Evolutionary conservation across 2,113 vertebrate genomes (phyloP).

Genomic region (Ovis canadensis): DNA sequence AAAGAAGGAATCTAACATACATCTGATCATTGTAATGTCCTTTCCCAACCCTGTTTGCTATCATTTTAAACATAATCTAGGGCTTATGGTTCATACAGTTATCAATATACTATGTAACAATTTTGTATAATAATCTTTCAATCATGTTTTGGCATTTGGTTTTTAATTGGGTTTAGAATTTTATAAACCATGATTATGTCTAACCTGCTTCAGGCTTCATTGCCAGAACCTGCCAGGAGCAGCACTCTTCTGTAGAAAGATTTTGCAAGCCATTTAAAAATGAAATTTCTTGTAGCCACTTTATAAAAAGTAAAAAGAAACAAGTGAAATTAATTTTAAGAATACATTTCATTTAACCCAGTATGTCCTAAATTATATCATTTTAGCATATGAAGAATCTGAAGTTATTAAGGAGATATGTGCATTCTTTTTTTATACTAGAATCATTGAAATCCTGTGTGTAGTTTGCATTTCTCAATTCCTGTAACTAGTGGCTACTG

Average conservation of each 20-base stretch:
- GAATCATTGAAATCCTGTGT: neutral
- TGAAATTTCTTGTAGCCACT: neutral
- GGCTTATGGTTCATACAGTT: neutral
- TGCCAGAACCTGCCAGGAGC: neutral
- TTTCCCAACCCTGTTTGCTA: neutral
- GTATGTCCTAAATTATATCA: neutral
- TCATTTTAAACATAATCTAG: neutral
- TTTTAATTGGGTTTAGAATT: constrained; percentile 1
- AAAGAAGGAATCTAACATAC: neutral
- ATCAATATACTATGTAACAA: neutral
- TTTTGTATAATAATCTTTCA: neutral
- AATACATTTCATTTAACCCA: neutral
- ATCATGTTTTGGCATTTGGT: neutral
- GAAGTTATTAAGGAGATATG: neutral
- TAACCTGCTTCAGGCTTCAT: neutral
- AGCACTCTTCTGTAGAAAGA: neutral
- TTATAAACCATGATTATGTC: neutral
- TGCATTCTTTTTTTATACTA: neutral
- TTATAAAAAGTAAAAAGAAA: constrained; percentile 10
- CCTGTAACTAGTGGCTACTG: neutral
- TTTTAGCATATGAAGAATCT: neutral
- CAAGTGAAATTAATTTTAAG: neutral
- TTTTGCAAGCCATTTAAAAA: neutral
- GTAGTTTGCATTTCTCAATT: neutral
- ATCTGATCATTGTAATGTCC: neutral